Conservation (phyloP, 1,140 invertebrate genomes). For the Venturia canescens region DNA sequence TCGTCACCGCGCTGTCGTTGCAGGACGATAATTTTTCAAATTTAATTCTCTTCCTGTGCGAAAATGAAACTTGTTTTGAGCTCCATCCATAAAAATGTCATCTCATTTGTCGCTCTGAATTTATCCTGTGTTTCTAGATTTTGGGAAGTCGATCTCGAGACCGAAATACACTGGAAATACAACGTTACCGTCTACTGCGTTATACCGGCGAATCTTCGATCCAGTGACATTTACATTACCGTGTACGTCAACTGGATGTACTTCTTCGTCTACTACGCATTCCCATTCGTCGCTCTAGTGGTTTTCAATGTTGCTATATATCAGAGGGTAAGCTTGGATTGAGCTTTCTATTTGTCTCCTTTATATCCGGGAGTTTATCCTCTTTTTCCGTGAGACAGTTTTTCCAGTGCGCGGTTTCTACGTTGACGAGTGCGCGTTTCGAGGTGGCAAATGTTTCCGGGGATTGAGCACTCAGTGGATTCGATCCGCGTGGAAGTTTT, state of each 20-base stretch:
- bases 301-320: constrained; percentile 95
- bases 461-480: too few species aligned
- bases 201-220: constrained; percentile 82
- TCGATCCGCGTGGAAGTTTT: too few species aligned
- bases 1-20: too few species aligned
- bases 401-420: too few species aligned
- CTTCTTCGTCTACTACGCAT: constrained; percentile 93
- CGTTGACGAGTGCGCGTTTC: too few species aligned
- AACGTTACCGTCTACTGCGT: constrained; percentile 85
- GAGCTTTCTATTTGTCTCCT: constrained; percentile 1
- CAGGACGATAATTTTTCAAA: too few species aligned
- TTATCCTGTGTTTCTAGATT: constrained; percentile 74
- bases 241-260: constrained; percentile 96
- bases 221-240: constrained; percentile 85
- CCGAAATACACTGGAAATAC: constrained; percentile 74
- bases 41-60: too few species aligned
- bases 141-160: constrained; percentile 80
- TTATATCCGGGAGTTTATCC: neutral
- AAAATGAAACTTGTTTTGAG: too few species aligned
- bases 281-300: constrained; percentile 90
- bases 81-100: constrained; percentile 22
- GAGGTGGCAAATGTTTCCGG: too few species aligned
- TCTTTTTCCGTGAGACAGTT: too few species aligned
- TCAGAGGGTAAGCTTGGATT: constrained; percentile 78
- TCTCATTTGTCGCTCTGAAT: neutral